phyloP scores from a whole-genome alignment of 1,140 invertebrate genomes.

The Adoxophyes honmai region DNA sequence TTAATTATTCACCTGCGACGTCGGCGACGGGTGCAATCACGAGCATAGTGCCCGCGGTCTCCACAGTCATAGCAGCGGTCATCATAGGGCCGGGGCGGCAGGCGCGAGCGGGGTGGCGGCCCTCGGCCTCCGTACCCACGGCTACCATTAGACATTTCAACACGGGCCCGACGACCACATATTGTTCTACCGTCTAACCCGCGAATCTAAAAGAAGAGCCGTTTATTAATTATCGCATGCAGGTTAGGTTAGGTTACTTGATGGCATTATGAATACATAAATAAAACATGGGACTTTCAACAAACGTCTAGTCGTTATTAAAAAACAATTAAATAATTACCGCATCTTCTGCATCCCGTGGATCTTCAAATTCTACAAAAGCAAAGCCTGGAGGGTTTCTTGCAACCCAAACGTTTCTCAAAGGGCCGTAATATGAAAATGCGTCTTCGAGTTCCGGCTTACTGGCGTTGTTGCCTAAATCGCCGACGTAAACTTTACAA shows the following conservation, averaged over 20 bases:
- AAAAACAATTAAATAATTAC: slow-evolving; percentile 77
- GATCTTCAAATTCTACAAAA: slow-evolving; percentile 96
- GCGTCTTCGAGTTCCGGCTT: slow-evolving; percentile 95
- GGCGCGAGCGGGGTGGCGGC: slow-evolving; percentile 78
- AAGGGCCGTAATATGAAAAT: slow-evolving; percentile 95
- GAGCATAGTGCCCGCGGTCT: slow-evolving; percentile 92
- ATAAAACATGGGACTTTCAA: too few relatives aligned
- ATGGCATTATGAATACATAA: too few relatives aligned
- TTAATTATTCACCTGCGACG: slow-evolving; percentile 75
- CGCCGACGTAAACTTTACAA: slow-evolving; percentile 98
- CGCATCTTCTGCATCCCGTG: slow-evolving; percentile 94
- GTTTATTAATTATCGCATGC: too few relatives aligned
- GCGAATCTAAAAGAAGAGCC: slow-evolving; percentile 48
- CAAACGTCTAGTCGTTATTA: too few relatives aligned
- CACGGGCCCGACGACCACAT: slow-evolving; percentile 92
- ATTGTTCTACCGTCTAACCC: slow-evolving; percentile 86
- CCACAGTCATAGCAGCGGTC: slow-evolving; percentile 96
- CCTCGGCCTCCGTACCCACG: slow-evolving; percentile 81
- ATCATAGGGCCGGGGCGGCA: slow-evolving; percentile 84
- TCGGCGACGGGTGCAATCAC: slow-evolving; percentile 87
- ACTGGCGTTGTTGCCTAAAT: slow-evolving; percentile 92
- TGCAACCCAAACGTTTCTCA: slow-evolving; percentile 97
- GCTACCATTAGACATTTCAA: slow-evolving; percentile 94
- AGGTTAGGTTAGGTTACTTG: too few relatives aligned
- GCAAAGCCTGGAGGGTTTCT: slow-evolving; percentile 96